These are phyloP conservation scores for Progne subis DNA, from an alignment of 2,113 vertebrate species.

Conservation along the genomic window DNA sequence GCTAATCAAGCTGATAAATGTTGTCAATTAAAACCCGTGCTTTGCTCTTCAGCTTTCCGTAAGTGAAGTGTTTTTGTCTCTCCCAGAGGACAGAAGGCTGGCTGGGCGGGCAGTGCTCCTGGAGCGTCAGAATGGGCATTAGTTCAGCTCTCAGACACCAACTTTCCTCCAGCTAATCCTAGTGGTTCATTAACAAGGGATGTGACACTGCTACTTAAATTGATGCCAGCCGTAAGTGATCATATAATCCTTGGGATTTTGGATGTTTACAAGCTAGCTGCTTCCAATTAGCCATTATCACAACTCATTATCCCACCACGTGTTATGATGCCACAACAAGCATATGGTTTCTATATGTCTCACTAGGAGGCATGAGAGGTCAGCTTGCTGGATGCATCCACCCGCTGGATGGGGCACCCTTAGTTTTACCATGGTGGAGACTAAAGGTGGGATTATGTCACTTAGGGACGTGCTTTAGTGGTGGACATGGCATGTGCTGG, in stretches of 20 bases:
- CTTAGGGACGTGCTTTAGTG: fast-evolving
- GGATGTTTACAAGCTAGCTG: background rate
- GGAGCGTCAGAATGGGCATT: background rate
- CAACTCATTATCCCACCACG: background rate
- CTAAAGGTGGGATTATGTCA: background rate
- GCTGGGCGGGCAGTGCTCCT: background rate
- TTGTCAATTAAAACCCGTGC: background rate
- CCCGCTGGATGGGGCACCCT: background rate
- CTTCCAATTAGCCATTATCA: background rate
- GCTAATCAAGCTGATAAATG: slow-evolving; percentile 44
- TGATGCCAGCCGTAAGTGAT: background rate
- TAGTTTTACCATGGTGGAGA: background rate
- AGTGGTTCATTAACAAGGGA: background rate
- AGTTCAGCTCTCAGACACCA: background rate
- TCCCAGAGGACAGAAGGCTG: background rate
- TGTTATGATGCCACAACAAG: background rate
- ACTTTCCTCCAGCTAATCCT: background rate
- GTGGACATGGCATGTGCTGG: background rate
- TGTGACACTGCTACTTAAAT: background rate
- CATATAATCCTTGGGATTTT: background rate
- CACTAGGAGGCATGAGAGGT: background rate
- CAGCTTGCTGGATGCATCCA: background rate
- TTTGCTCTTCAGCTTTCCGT: background rate
- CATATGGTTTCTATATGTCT: background rate
- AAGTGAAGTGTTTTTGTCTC: background rate